Conservation (phyloP, 2,888 invertebrate genomes). For the Drosophila sordidula region DNA sequence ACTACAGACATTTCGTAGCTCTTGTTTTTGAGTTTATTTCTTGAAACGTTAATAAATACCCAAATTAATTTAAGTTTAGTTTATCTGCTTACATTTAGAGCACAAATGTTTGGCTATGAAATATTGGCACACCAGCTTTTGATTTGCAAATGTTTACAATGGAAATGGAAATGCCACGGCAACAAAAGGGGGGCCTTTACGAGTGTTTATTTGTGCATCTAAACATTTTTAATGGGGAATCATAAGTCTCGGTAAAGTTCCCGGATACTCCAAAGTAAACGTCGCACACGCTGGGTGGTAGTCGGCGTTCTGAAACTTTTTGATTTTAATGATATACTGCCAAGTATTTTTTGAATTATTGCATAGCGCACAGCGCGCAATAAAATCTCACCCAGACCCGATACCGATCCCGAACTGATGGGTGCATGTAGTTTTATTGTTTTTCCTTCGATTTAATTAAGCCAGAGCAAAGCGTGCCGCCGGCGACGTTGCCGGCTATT, state of each 20-base stretch:
- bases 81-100: too few species aligned
- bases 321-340: slow-evolving; percentile 76
- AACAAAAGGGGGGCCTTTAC: slow-evolving; percentile 31
- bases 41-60: too few species aligned
- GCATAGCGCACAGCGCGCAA: slow-evolving; percentile 60
- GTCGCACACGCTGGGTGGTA: slow-evolving; percentile 67
- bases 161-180: slow-evolving; percentile 35
- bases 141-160: slow-evolving; percentile 51
- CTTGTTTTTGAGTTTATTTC: too few species aligned
- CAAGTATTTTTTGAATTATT: slow-evolving; percentile 80
- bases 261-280: slow-evolving; percentile 34
- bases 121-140: slow-evolving; percentile 29
- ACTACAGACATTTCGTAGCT: too few species aligned
- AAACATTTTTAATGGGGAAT: slow-evolving; percentile 74
- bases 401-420: slow-evolving; percentile 25
- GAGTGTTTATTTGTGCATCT: slow-evolving; percentile 78
- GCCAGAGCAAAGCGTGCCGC: slow-evolving; percentile 73
- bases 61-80: too few species aligned
- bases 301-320: slow-evolving; percentile 49
- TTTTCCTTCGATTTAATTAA: slow-evolving; percentile 75
- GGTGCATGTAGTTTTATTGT: slow-evolving; percentile 66
- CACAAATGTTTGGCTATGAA: neutral
- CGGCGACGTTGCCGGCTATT: slow-evolving; percentile 67
- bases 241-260: slow-evolving; percentile 43
- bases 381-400: slow-evolving; percentile 58